Percentiles rank a stretch among this genome's conserved stretches.
Conservation (phyloP, 2,888 invertebrate genomes). For the Thecocarcelia acutangulata region DNA sequence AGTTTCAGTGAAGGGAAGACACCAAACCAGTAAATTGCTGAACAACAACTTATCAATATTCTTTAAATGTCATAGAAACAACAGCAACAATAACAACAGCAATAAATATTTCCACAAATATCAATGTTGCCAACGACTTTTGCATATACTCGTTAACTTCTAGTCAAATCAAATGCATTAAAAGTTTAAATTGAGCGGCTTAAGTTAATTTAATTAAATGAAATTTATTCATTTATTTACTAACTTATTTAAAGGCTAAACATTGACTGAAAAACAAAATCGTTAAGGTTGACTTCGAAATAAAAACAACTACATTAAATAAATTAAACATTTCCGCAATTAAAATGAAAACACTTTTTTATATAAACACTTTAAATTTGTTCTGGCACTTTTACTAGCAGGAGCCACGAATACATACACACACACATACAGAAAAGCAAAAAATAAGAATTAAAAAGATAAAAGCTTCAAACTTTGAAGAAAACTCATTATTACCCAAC, state of each 20-base stretch:
- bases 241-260: slow-evolving; percentile 23
- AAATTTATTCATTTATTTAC: slow-evolving; percentile 29
- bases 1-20: slow-evolving; percentile 30
- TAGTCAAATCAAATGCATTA: background rate
- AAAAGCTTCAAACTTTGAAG: slow-evolving; percentile 33
- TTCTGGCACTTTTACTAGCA: slow-evolving; percentile 14
- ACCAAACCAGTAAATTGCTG: slow-evolving; percentile 20
- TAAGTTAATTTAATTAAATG: slow-evolving; percentile 47
- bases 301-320: slow-evolving; percentile 39
- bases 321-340: slow-evolving; percentile 66
- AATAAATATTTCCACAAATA: slow-evolving; percentile 17
- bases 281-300: slow-evolving; percentile 65
- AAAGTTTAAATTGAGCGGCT: background rate
- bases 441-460: slow-evolving; percentile 1
- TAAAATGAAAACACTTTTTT: slow-evolving; percentile 63
- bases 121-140: slow-evolving; percentile 31
- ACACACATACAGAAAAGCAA: too few relatives aligned
- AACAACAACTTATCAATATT: slow-evolving; percentile 58
- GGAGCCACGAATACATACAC: slow-evolving; percentile 42
- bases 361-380: slow-evolving; percentile 19
- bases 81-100: background rate
- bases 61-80: slow-evolving; percentile 61
- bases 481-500: slow-evolving; percentile 58
- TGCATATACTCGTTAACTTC: slow-evolving; percentile 26
- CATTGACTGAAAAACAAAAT: background rate